Conservation (phyloP, 1,140 invertebrate species). For the Lepidostoma basale region DNA sequence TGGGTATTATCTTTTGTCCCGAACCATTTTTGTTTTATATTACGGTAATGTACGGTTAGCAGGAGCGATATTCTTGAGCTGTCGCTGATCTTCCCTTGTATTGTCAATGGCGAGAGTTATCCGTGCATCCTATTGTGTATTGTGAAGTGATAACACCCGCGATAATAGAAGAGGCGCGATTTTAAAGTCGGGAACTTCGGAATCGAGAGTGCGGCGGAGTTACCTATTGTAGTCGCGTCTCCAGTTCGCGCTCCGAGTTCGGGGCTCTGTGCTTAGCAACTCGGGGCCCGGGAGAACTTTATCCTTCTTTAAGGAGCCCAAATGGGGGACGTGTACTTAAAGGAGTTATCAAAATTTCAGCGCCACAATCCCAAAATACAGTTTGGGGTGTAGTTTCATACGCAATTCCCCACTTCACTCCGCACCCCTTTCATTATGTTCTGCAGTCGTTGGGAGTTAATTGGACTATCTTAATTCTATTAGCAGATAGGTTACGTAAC, state of each 20-base stretch:
- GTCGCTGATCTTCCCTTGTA: too few relatives aligned
- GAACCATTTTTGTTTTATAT: too few relatives aligned
- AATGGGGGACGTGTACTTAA: conserved; percentile 12
- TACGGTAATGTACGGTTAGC: too few relatives aligned
- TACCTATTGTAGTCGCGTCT: conserved; percentile 32
- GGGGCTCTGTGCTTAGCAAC: not conserved
- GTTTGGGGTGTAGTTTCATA: conserved; percentile 3
- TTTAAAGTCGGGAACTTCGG: conserved; percentile 23
- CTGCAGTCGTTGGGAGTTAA: too few relatives aligned
- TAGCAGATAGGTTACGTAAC: too few relatives aligned
- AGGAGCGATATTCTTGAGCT: too few relatives aligned
- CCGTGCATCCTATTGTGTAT: conserved; percentile 12
- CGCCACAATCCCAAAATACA: conserved; percentile 3
- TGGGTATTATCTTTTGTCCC: too few relatives aligned
- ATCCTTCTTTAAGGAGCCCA: not conserved
- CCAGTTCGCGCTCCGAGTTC: not conserved
- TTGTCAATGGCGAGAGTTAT: conserved; percentile 6
- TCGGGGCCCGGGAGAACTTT: conserved; percentile 12
- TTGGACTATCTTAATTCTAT: too few relatives aligned
- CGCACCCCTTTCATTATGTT: not conserved
- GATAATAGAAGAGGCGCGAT: conserved; percentile 19
- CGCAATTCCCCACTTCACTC: not conserved
- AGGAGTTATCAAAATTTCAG: conserved; percentile 25
- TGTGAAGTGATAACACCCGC: conserved; percentile 5
- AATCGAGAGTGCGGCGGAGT: not conserved